phyloP scores from a whole-genome alignment of 2,888 invertebrate genomes.

The Stenolophus ochropezus region DNA sequence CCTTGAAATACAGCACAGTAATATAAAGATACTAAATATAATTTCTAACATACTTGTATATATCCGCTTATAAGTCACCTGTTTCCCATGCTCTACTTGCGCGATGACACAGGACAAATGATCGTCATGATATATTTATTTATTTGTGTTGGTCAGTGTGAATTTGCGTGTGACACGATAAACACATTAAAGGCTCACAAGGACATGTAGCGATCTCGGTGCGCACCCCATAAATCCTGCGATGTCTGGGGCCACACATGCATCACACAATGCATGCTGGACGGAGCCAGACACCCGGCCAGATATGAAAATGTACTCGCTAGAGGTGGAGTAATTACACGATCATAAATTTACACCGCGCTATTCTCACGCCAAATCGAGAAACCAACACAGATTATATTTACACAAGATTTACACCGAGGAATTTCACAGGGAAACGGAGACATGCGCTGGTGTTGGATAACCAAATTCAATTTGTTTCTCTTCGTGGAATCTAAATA shows the following conservation, averaged over 20 bases:
- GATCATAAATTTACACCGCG: slow-evolving; percentile 44
- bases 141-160: background rate
- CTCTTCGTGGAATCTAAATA: too few species aligned
- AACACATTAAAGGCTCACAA: slow-evolving; percentile 48
- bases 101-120: too few species aligned
- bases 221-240: slow-evolving; percentile 48
- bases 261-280: slow-evolving; percentile 40
- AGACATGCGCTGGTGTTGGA: too few species aligned
- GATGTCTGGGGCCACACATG: slow-evolving; percentile 49
- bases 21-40: too few species aligned
- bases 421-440: background rate
- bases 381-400: background rate
- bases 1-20: too few species aligned
- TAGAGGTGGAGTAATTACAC: slow-evolving; percentile 41
- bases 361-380: slow-evolving; percentile 6
- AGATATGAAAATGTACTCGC: slow-evolving; percentile 55
- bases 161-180: slow-evolving; percentile 38
- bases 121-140: background rate
- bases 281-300: background rate
- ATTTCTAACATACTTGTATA: too few species aligned
- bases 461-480: too few species aligned
- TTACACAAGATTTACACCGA: background rate
- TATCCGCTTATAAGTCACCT: too few species aligned
- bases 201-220: slow-evolving; percentile 19
- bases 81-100: too few species aligned